Percentiles rank a stretch among this genome's conserved stretches.
These are phyloP conservation scores for Macropus fuliginosus DNA, from an alignment of 2,797 vertebrate genomes.

Conservation along the genomic window DNA sequence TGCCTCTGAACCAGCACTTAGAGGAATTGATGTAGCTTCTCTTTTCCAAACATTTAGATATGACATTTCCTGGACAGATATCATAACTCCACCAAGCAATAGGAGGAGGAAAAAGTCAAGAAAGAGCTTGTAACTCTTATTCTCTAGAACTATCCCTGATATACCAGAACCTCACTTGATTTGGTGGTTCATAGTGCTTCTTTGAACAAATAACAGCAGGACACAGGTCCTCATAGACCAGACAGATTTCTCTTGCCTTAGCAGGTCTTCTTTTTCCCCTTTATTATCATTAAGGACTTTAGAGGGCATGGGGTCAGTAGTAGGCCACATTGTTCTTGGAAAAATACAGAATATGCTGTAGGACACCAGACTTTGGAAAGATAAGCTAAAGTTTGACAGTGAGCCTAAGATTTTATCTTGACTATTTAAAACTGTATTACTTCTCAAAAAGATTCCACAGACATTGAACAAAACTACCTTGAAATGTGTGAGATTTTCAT, in stretches of 20 bases:
- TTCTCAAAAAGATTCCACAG: not conserved
- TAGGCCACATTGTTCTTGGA: not conserved
- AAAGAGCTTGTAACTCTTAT: not conserved
- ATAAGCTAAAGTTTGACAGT: accelerated
- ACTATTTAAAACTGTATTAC: not conserved
- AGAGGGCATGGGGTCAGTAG: not conserved
- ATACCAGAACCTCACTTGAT: not conserved
- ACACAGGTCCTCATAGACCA: not conserved
- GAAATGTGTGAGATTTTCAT: not conserved
- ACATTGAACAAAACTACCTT: not conserved
- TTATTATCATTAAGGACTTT: not conserved
- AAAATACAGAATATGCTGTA: not conserved
- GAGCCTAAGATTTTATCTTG: not conserved
- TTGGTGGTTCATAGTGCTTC: not conserved
- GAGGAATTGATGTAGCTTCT: not conserved
- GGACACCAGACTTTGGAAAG: not conserved
- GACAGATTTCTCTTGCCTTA: not conserved
- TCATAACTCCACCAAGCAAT: not conserved
- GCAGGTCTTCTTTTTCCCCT: not conserved
- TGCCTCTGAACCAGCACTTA: not conserved
- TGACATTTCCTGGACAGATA: not conserved
- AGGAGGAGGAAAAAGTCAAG: not conserved
- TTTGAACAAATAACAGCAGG: not conserved
- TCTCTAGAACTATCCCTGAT: not conserved
- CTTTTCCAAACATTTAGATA: not conserved